Evolutionary conservation across 1,140 invertebrate species (phyloP).

Genomic region (Drosophila pachea): DNA sequence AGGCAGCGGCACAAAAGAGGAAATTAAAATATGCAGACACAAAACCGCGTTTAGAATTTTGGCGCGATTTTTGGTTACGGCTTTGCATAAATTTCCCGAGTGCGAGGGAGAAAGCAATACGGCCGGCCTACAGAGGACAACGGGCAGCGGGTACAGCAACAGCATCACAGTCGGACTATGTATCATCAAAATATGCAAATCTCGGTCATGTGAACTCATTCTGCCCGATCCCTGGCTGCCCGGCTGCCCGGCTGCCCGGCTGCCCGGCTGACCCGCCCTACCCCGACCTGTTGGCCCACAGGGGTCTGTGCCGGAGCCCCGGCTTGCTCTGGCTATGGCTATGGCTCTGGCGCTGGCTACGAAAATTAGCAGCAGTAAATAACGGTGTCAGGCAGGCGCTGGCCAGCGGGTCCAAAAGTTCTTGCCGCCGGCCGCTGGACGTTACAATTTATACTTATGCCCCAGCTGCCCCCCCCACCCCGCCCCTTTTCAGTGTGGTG

Average conservation of each 20-base stretch:
- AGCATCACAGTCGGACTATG: constrained; percentile 35
- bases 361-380: constrained; percentile 62
- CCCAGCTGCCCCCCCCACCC: constrained; percentile 1
- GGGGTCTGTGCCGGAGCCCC: neutral
- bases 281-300: too few species aligned
- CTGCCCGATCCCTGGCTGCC: neutral
- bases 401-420: constrained; percentile 42
- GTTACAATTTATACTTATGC: constrained; percentile 59
- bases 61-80: constrained; percentile 67
- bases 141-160: too few species aligned
- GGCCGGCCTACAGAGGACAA: constrained; percentile 16
- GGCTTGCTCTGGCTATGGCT: constrained; percentile 11
- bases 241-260: too few species aligned
- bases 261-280: too few species aligned
- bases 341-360: constrained; percentile 16
- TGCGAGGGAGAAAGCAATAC: constrained; percentile 29
- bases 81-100: constrained; percentile 65
- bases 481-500: constrained; percentile 32
- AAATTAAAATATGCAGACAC: constrained; percentile 74
- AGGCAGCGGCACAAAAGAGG: constrained; percentile 63
- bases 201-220: constrained; percentile 31
- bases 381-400: constrained; percentile 33
- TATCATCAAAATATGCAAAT: constrained; percentile 77
- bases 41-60: constrained; percentile 77
- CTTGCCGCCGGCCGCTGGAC: constrained; percentile 45